Evolutionary conservation across 2,888 invertebrate genomes (phyloP).

Genomic region (Eumerus sabulonum): DNA sequence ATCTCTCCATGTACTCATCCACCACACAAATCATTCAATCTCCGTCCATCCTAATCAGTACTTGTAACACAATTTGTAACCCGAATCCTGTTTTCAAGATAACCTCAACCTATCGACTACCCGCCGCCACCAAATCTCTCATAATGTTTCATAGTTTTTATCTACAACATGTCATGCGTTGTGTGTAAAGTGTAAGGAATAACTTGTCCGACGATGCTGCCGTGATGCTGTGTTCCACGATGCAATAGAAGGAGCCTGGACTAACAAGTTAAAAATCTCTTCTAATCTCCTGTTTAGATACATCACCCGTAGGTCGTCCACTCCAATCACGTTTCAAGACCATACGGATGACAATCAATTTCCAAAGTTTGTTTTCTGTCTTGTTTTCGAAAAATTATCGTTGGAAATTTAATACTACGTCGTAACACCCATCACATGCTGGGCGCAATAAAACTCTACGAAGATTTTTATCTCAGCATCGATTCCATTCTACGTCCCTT

Average conservation of each 20-base stretch:
- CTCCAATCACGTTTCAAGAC: slow-evolving; percentile 61
- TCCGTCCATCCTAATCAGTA: slow-evolving; percentile 53
- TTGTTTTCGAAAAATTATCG: slow-evolving; percentile 33
- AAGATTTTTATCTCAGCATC: slow-evolving; percentile 32
- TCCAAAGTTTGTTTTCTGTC: slow-evolving; percentile 31
- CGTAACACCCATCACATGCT: slow-evolving; percentile 57
- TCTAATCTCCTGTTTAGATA: slow-evolving; percentile 45
- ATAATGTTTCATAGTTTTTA: slow-evolving; percentile 43
- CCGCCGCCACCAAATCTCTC: slow-evolving; percentile 28
- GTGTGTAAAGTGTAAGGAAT: slow-evolving; percentile 61
- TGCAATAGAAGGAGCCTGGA: too few species aligned
- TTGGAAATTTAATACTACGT: slow-evolving; percentile 64
- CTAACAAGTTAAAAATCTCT: slow-evolving; percentile 47
- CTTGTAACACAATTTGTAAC: slow-evolving; percentile 57
- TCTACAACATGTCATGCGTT: slow-evolving; percentile 52
- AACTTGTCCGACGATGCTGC: slow-evolving; percentile 38
- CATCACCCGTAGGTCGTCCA: slow-evolving; percentile 57
- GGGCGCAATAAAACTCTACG: slow-evolving; percentile 52
- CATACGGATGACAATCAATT: slow-evolving; percentile 59
- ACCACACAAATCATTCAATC: slow-evolving; percentile 31
- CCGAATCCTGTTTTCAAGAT: slow-evolving; percentile 39
- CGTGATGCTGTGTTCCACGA: slow-evolving; percentile 43
- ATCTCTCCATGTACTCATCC: too few species aligned
- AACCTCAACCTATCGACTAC: slow-evolving; percentile 20
- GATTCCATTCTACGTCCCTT: too few species aligned